Evolutionary conservation across 2,797 vertebrate genomes (phyloP).

Genomic region (Diplodus puntazzo): DNA sequence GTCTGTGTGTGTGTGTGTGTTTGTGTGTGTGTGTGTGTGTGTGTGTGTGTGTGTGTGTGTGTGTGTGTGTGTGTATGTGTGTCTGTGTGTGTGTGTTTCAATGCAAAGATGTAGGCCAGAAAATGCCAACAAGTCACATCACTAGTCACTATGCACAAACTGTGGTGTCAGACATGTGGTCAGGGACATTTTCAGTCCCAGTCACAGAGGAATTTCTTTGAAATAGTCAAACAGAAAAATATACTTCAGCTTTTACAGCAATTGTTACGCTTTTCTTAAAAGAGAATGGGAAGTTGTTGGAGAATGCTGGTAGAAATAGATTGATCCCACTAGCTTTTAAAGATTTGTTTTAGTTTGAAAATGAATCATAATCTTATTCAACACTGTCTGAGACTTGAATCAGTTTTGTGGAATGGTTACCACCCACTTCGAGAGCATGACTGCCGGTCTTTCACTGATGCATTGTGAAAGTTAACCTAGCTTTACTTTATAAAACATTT

Average conservation of each 20-base stretch:
- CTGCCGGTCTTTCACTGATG: not conserved
- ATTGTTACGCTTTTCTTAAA: conserved; percentile 36
- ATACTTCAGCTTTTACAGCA: conserved; percentile 25
- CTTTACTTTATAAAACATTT: no score
- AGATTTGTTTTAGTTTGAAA: not conserved
- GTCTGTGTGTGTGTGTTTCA: not conserved
- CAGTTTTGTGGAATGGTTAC: conserved; percentile 7
- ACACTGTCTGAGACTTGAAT: conserved; percentile 1
- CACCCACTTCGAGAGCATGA: conserved; percentile 17
- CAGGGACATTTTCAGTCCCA: conserved; percentile 43
- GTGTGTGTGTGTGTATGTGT: not conserved
- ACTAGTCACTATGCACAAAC: conserved; percentile 28
- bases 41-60: conserved; percentile 16
- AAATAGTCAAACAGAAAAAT: conserved; percentile 54
- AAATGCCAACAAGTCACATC: conserved; percentile 41
- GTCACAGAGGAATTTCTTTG: conserved; percentile 56
- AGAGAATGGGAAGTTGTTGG: conserved; percentile 13
- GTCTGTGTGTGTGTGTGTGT: conserved; percentile 11
- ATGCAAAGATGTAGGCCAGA: conserved; percentile 40
- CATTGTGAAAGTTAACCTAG: not conserved
- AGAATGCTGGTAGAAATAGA: not conserved
- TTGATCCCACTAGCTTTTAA: not conserved
- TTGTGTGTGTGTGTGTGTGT: conserved; percentile 2
- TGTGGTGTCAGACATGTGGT: conserved; percentile 54
- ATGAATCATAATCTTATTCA: conserved; percentile 17